phyloP scores from a whole-genome alignment of 2,888 invertebrate genomes.

The Ariolimax columbianus region DNA sequence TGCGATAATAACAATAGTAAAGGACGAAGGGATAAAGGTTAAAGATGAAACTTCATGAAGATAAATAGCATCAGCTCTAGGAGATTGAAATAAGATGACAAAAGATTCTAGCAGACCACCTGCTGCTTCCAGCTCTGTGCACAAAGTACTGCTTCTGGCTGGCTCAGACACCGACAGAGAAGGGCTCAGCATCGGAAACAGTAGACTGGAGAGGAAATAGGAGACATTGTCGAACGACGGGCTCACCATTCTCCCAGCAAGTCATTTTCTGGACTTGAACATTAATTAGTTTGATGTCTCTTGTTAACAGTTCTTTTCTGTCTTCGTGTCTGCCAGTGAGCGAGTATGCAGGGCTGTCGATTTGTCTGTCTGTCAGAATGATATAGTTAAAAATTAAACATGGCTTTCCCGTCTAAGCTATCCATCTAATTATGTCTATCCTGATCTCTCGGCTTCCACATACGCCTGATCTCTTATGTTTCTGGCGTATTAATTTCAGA shows the following conservation, averaged over 20 bases:
- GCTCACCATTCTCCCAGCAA: conserved; percentile 30
- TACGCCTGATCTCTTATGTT: too few relatives aligned
- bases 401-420: not conserved
- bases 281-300: conserved; percentile 12
- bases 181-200: conserved; percentile 18
- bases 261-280: conserved; percentile 25
- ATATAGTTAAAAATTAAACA: conserved; percentile 5
- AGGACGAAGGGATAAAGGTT: not conserved
- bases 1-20: too few relatives aligned
- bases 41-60: not conserved
- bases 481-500: too few relatives aligned
- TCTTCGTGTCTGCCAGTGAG: conserved; percentile 13
- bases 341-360: conserved; percentile 2
- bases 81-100: conserved; percentile 12
- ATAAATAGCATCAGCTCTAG: not conserved
- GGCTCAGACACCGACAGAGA: not conserved
- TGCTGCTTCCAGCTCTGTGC: conserved; percentile 3
- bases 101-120: conserved; percentile 12
- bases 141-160: not conserved
- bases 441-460: too few relatives aligned
- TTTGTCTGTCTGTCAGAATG: conserved; percentile 18
- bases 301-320: conserved; percentile 19
- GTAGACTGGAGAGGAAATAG: conserved; percentile 29
- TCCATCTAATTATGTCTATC: conserved; percentile 1
- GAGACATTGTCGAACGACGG: conserved; percentile 11